Conservation (phyloP, 2,113 vertebrate species). For the human (Homo sapiens) region DNA sequence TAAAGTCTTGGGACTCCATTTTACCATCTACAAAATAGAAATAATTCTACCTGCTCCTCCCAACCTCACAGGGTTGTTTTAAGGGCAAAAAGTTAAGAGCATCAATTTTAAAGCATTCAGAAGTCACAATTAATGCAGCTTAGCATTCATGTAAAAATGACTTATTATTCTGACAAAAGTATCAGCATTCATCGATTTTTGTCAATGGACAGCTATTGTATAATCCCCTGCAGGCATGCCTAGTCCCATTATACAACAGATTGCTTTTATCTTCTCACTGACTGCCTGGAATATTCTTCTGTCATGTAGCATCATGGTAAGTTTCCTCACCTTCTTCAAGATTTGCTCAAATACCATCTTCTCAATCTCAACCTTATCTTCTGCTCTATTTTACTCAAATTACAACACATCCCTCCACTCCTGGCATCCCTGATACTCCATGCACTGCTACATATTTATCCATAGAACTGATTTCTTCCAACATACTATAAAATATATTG, state of each 20-base stretch:
- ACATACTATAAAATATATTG: neutral
- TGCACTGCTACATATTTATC: neutral
- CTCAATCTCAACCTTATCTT: neutral
- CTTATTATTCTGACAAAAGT: neutral
- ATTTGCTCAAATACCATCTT: neutral
- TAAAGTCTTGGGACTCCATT: conserved; percentile 21
- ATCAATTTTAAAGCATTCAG: neutral
- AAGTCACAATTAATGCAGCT: neutral
- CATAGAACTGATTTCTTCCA: neutral
- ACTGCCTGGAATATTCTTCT: neutral
- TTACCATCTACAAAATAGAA: conserved; percentile 33
- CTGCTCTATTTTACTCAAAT: neutral
- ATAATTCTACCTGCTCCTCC: conserved; percentile 23
- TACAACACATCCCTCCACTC: neutral
- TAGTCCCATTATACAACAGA: no score
- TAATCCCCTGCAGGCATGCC: fast-evolving
- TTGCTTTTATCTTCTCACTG: neutral
- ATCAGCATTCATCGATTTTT: neutral
- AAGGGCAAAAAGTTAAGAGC: conserved; percentile 4
- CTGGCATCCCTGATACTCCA: neutral
- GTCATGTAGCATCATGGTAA: neutral
- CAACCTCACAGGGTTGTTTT: neutral
- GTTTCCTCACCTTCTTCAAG: neutral
- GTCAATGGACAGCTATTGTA: fast-evolving
- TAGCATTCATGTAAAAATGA: neutral